Evolutionary conservation across 2,888 invertebrate genomes (phyloP), one percentile per base, ranked within the genome.

Genomic region (Shargacucullia verbasci): DNA sequence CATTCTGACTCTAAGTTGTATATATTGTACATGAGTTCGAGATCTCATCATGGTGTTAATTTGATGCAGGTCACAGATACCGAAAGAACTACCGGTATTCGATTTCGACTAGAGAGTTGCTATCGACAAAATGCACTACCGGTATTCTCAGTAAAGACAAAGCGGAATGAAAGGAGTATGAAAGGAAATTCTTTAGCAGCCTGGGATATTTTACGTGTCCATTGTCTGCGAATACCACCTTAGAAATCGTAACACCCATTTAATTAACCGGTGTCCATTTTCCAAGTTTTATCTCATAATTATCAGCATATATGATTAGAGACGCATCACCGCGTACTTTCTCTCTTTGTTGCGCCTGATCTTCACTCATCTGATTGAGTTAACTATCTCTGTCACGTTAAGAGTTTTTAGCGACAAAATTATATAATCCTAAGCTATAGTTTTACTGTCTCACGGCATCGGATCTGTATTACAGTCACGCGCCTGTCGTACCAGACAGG

Each of bases 401-500:
- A 31, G 47, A 53, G 54, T 56, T 61, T 70, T 57, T 67, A 13
- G 9, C 39, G 31, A 60, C 58, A 58, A 47, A 54, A 53, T 70
- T 60, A 68, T 67, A 60, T 67, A 69, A 73, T 72, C 66, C 54
- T 59, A 29, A 49, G 46, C 52, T 48, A 47, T 65, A 49, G 40
- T 46, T 39, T 45, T 41, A 55, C 2, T 20, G 4, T 66, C 68
- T 58, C 65, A 59, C 67, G 60, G 44, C 54, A 43, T 52, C 45
- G 45, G 29, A 40, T 67, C 43, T 35, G 61, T 67, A 76, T 76
- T 60, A 25, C 41, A 60, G 63, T 74, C 76, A 77, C 76, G 73
- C 63, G 54, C 59, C 41, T 29, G 34, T 34, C 27, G 48, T 33
- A 35, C 58, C 54, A 77, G 76, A 77, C 77, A 48, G 44, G 40